phyloP scores from a whole-genome alignment of 2,888 invertebrate genomes.

The Agriopis leucophaearia region DNA sequence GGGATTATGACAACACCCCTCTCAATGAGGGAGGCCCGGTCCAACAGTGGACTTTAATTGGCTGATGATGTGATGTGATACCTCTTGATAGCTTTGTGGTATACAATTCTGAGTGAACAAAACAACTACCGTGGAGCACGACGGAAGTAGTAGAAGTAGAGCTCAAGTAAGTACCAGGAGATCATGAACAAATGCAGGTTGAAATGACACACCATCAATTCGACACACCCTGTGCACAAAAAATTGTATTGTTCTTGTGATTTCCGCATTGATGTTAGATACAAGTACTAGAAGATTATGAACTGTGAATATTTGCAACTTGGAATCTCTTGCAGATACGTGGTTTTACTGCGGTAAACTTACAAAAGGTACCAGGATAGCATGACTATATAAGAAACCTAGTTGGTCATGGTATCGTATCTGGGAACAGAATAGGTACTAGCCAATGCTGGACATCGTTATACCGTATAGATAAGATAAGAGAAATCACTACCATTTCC shows the following conservation, averaged over 20 bases:
- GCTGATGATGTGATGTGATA: too few species aligned
- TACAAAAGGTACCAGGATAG: not conserved
- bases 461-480: not conserved
- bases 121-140: not conserved
- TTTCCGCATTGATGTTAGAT: not conserved
- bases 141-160: not conserved
- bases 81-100: too few species aligned
- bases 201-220: not conserved
- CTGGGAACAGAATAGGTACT: too few species aligned
- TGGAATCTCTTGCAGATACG: not conserved
- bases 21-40: too few species aligned
- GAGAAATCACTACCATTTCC: not conserved
- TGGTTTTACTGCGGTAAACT: slow-evolving; percentile 1
- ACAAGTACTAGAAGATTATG: not conserved
- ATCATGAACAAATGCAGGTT: not conserved
- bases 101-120: too few species aligned
- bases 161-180: not conserved
- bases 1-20: too few species aligned
- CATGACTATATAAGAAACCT: not conserved
- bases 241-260: too few species aligned
- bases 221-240: too few species aligned
- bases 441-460: too few species aligned
- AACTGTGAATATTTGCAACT: not conserved
- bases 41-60: too few species aligned
- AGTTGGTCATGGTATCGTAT: not conserved